Base-by-base conservation (phyloP, 2,888 invertebrate genomes). In the Altica lythri region DNA sequence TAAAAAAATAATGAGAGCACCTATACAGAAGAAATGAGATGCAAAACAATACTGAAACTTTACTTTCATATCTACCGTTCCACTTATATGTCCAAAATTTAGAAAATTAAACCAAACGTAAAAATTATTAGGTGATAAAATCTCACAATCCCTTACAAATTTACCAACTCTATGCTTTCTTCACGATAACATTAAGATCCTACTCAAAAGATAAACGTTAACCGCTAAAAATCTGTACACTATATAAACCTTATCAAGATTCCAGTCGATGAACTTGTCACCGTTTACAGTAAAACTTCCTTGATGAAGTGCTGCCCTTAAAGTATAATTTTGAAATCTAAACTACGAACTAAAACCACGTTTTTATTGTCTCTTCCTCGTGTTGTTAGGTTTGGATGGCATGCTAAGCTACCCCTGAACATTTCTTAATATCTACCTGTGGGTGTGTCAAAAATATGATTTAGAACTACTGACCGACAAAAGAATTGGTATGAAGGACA, bases 391-490 rank as follows among this genome's bases (percentile, higher is more conserved):
- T 18, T 37, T n/a, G n/a, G n/a, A n/a, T n/a, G n/a, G n/a, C n/a
- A n/a, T n/a, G n/a, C n/a, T n/a, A n/a, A n/a, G n/a, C 6, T 6
- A 37, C 16, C 37, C 29, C 22, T 18, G 14, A 27, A 44, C 37
- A 44, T 32, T 42, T 53, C 43, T 44, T 40, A 34, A 55, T 50
- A 49, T 54, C 29, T 49, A 50, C 54, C 49, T 55, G 54, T 49
- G 45, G 30, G 49, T 44, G 54, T 55, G 54, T 50, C 50, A 34
- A 38, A 55, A 50, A 32, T 55, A 55, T 55, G 54, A 55, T 55
- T 49, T 50, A 54, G 30, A 12, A 40, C 16, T 18, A 37, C 17
- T 29, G 37, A 45, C 54, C 49, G 45, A 55, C 54, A 50, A 38
- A 45, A 17, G 6, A 35, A 2, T 25, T 27, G 12, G 32, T 8